These are phyloP conservation scores for Nesometra sesokonis DNA, from an alignment of 35 echinoderm and acorn worm species.

Conservation along the genomic window DNA sequence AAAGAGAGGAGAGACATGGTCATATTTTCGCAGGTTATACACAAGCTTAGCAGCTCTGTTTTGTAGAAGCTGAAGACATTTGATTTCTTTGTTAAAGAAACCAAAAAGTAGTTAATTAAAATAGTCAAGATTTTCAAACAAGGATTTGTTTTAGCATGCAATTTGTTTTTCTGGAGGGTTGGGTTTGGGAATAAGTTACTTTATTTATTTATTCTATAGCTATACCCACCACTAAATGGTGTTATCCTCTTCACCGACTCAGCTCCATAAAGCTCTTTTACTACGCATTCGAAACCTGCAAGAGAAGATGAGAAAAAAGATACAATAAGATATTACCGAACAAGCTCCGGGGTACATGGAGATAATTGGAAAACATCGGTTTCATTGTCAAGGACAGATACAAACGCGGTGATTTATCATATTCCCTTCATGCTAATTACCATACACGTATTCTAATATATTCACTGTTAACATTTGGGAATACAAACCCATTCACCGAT, in stretches of 20 bases:
- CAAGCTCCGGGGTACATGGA: background rate
- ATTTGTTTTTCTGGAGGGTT: background rate
- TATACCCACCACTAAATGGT: constrained; percentile 80
- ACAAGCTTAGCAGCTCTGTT: too few relatives aligned
- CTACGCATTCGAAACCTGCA: constrained; percentile 91
- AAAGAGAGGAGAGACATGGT: too few relatives aligned
- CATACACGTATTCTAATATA: background rate
- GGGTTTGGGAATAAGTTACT: background rate
- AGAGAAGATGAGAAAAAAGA: constrained; percentile 23
- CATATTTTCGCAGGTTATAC: too few relatives aligned
- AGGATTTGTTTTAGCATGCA: background rate
- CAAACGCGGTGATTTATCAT: background rate
- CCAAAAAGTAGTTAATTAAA: too few relatives aligned
- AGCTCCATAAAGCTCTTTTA: constrained; percentile 81
- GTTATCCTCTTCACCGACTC: constrained; percentile 82
- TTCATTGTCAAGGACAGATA: background rate
- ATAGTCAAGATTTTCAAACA: background rate
- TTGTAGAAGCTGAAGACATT: too few relatives aligned
- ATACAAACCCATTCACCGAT: too few relatives aligned
- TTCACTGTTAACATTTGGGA: background rate
- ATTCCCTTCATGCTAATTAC: background rate
- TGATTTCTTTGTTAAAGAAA: too few relatives aligned
- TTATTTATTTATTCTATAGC: too few relatives aligned
- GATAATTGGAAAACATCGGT: background rate
- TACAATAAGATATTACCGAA: background rate